Conservation (phyloP, 1,140 invertebrate genomes). For the Drosophila azteca region DNA sequence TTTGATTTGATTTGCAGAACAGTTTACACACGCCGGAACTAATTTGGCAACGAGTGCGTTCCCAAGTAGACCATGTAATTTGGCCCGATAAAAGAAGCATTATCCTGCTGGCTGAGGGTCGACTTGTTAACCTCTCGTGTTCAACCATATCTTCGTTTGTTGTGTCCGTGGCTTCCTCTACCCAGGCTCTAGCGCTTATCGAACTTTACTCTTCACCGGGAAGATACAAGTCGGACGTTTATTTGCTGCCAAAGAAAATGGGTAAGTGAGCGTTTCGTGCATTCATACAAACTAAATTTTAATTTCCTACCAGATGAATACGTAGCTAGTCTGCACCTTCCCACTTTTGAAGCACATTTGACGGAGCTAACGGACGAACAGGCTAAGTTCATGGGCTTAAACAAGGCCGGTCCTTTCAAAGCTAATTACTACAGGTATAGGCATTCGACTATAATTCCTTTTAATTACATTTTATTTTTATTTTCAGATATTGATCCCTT, state of each 20-base stretch:
- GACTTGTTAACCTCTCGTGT: slow-evolving; percentile 97
- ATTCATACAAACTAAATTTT: not conserved
- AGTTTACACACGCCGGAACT: slow-evolving; percentile 96
- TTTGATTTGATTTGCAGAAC: slow-evolving; percentile 86
- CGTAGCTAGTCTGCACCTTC: slow-evolving; percentile 90
- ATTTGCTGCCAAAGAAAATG: slow-evolving; percentile 99
- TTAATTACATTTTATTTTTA: not conserved
- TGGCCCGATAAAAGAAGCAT: slow-evolving; percentile 96
- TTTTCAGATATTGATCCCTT: slow-evolving; percentile 49
- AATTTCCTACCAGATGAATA: slow-evolving; percentile 59
- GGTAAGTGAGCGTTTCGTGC: slow-evolving; percentile 85
- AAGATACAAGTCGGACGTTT: slow-evolving; percentile 98
- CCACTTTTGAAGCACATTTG: slow-evolving; percentile 97
- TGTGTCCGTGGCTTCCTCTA: slow-evolving; percentile 97
- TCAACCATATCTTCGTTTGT: slow-evolving; percentile 98
- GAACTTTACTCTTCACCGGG: slow-evolving; percentile 96
- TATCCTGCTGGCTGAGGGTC: slow-evolving; percentile 96
- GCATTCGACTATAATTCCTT: not conserved
- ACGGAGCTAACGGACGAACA: slow-evolving; percentile 98
- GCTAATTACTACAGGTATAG: slow-evolving; percentile 97
- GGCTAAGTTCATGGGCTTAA: slow-evolving; percentile 98
- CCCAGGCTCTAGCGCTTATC: slow-evolving; percentile 97
- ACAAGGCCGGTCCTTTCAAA: slow-evolving; percentile 98
- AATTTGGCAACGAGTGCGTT: slow-evolving; percentile 98
- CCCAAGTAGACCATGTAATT: slow-evolving; percentile 98